These are phyloP conservation scores for Tapirus terrestris DNA, from an alignment of 2,113 vertebrate genomes.

Conservation along the genomic window DNA sequence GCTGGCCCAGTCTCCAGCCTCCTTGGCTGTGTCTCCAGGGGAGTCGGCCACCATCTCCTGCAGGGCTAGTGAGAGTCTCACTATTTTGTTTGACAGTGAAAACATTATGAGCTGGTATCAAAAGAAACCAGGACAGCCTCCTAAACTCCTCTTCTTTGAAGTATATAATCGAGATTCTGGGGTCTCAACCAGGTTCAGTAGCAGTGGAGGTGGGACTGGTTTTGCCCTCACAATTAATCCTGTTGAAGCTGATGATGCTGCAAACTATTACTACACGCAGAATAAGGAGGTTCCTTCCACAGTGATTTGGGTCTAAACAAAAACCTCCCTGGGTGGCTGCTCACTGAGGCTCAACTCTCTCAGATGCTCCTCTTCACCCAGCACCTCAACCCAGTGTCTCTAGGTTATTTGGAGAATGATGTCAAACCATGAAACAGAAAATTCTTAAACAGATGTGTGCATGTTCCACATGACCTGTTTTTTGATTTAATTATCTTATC, in stretches of 20 bases:
- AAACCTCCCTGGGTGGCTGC: neutral
- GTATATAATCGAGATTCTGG: accelerated
- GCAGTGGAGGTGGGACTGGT: slow-evolving; percentile 65
- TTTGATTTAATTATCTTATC: no score
- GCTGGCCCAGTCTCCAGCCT: slow-evolving; percentile 61
- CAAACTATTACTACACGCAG: slow-evolving; percentile 78
- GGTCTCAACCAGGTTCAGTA: slow-evolving; percentile 74
- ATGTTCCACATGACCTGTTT: no score
- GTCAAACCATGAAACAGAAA: no score
- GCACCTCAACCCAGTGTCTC: neutral
- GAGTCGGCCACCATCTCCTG: slow-evolving; percentile 66
- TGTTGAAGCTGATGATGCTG: slow-evolving; percentile 75
- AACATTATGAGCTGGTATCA: slow-evolving; percentile 72
- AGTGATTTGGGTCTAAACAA: neutral
- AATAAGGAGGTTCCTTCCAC: neutral
- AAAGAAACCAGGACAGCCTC: slow-evolving; percentile 73
- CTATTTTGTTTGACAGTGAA: neutral
- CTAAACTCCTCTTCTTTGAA: accelerated
- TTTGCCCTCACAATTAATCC: slow-evolving; percentile 79
- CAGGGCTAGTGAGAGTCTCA: neutral
- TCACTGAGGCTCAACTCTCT: no score
- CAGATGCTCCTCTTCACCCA: neutral
- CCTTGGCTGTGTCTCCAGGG: neutral
- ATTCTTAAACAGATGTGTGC: no score
- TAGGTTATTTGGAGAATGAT: neutral